A percentile compares a stretch with the other conserved stretches of the same genome.
These are phyloP conservation scores for Amphimallon solstitiale DNA, from an alignment of 2,888 invertebrate genomes.

Conservation along the genomic window DNA sequence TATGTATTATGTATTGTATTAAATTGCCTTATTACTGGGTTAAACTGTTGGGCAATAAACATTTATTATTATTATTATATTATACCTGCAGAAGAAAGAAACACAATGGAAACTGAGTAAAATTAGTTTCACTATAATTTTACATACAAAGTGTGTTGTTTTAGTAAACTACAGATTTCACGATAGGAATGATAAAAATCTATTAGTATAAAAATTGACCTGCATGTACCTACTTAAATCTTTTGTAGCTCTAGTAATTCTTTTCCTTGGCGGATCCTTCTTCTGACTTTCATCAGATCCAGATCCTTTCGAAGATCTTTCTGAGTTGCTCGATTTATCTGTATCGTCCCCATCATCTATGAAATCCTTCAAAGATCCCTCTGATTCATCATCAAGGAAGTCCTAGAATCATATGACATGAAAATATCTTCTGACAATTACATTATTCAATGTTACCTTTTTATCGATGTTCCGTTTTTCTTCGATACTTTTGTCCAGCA, in stretches of 20 bases:
- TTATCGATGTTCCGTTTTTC: constrained; percentile 54
- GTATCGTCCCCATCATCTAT: constrained; percentile 71
- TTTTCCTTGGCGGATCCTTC: constrained; percentile 50
- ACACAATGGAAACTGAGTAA: too few relatives aligned
- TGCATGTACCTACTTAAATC: too few relatives aligned
- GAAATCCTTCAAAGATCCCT: constrained; percentile 80
- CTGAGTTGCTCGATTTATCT: constrained; percentile 38
- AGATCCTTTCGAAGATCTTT: constrained; percentile 43
- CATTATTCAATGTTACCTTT: constrained; percentile 33
- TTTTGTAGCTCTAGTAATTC: constrained; percentile 67
- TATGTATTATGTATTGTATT: too few relatives aligned
- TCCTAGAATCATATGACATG: constrained; percentile 28
- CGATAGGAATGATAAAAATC: too few relatives aligned
- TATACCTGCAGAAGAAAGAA: too few relatives aligned
- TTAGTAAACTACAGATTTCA: too few relatives aligned
- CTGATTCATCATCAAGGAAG: constrained; percentile 66
- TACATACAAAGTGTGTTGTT: too few relatives aligned
- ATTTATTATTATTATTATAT: too few relatives aligned
- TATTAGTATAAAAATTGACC: too few relatives aligned
- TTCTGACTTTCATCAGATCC: constrained; percentile 44
- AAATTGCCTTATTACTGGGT: too few relatives aligned
- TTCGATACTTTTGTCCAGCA: constrained; percentile 64
- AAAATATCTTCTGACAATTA: neutral
- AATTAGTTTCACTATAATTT: too few relatives aligned
- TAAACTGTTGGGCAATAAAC: too few relatives aligned